These are phyloP conservation scores for Papilio polytes DNA, from an alignment of 1,140 invertebrate genomes.

Conservation along the genomic window DNA sequence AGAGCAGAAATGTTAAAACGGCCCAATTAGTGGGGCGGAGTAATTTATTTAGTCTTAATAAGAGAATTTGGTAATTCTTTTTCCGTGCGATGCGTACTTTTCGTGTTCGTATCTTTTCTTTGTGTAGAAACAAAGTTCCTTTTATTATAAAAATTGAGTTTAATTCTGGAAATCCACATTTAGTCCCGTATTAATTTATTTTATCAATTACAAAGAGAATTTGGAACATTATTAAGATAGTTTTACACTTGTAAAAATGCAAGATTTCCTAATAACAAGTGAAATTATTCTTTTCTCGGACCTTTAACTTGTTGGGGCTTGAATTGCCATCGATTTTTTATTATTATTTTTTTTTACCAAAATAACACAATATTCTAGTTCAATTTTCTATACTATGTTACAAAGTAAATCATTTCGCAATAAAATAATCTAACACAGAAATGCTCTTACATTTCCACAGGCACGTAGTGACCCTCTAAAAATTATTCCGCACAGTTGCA, in stretches of 20 bases:
- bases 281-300: background rate
- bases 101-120: background rate
- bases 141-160: background rate
- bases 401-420: slow-evolving; percentile 65
- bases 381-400: slow-evolving; percentile 56
- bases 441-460: slow-evolving; percentile 76
- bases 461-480: slow-evolving; percentile 63
- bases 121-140: slow-evolving; percentile 2
- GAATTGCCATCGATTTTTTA: too few relatives aligned
- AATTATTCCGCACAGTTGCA: slow-evolving; percentile 56
- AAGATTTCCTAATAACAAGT: background rate
- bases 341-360: slow-evolving; percentile 17
- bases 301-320: background rate
- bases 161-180: too few relatives aligned
- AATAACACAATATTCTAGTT: slow-evolving; percentile 60
- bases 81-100: slow-evolving; percentile 45
- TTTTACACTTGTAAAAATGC: background rate
- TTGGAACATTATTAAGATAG: too few relatives aligned
- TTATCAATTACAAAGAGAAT: too few relatives aligned
- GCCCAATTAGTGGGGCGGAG: slow-evolving; percentile 69
- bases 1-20: slow-evolving; percentile 59
- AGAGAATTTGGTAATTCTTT: slow-evolving; percentile 58
- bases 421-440: slow-evolving; percentile 81
- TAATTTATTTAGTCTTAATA: slow-evolving; percentile 78
- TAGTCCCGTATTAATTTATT: too few relatives aligned